phyloP scores from a whole-genome alignment of 2,888 invertebrate genomes.

The Noctua janthe region DNA sequence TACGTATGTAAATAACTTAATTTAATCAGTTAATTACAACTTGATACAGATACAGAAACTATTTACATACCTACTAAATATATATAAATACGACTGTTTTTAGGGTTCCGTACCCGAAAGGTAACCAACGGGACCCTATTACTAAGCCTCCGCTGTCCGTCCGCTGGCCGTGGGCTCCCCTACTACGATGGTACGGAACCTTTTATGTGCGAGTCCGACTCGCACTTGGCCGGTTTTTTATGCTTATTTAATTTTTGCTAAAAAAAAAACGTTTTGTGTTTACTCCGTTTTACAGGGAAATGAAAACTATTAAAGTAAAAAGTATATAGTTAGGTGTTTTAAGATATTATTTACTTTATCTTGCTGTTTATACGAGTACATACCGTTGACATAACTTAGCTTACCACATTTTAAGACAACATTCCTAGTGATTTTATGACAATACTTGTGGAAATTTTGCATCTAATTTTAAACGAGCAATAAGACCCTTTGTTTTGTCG shows the following conservation, averaged over 20 bases:
- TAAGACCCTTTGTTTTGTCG: constrained; percentile 15
- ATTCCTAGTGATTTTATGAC: constrained; percentile 35
- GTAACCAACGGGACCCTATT: no score
- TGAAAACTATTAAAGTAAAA: no score
- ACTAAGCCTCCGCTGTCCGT: no score
- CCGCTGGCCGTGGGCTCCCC: no score
- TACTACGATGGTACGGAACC: no score
- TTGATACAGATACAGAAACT: not conserved
- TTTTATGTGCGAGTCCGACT: no score
- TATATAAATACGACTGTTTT: not conserved
- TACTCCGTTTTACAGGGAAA: not conserved
- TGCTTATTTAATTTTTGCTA: not conserved
- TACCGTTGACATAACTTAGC: constrained; percentile 6
- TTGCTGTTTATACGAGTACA: not conserved
- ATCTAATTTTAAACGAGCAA: constrained; percentile 22
- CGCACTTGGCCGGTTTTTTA: no score
- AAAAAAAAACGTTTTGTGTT: not conserved
- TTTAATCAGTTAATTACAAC: constrained; percentile 3
- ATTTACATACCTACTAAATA: not conserved
- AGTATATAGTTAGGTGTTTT: no score
- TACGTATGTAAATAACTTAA: constrained; percentile 25
- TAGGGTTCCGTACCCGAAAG: not conserved
- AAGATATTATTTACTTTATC: not conserved
- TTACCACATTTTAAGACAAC: constrained; percentile 26
- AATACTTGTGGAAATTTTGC: constrained; percentile 35